A percentile compares a stretch with the other conserved stretches of the same genome.
These are phyloP conservation scores for Pristionchus maxplancki DNA, from an alignment of 2,888 invertebrate genomes.

Conservation along the genomic window DNA sequence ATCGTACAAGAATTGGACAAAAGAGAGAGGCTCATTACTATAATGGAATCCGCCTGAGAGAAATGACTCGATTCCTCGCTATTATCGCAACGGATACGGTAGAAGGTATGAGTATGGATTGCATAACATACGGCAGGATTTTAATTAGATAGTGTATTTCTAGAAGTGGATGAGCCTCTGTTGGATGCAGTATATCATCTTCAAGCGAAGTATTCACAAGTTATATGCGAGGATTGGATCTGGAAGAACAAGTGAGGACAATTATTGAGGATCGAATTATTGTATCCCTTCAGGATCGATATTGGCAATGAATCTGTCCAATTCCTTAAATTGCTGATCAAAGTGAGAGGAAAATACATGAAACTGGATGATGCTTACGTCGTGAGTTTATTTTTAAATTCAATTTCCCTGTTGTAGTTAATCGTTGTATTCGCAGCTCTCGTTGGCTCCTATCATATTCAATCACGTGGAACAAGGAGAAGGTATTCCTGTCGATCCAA, in stretches of 20 bases:
- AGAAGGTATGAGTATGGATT: not conserved
- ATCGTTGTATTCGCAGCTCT: not conserved
- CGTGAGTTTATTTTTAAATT: not conserved
- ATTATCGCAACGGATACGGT: constrained; percentile 20
- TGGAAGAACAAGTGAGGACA: not conserved
- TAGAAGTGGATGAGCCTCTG: constrained; percentile 12
- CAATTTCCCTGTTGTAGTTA: no score
- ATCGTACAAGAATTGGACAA: not conserved
- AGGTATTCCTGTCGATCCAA: not conserved
- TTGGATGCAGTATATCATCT: constrained; percentile 41
- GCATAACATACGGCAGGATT: not conserved
- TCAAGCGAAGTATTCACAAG: not conserved
- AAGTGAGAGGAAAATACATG: constrained; percentile 14
- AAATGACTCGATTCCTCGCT: constrained; percentile 24
- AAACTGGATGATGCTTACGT: constrained; percentile 9
- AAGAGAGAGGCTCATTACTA: constrained; percentile 20
- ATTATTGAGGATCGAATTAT: no score
- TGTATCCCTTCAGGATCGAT: constrained; percentile 1
- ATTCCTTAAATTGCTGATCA: not conserved
- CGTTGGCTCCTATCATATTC: not conserved
- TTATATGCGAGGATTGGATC: constrained; percentile 20
- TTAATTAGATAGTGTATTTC: not conserved
- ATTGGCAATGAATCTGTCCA: not conserved
- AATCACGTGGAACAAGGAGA: not conserved
- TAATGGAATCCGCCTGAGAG: not conserved